These are phyloP conservation scores for Eulimnadia texana DNA, from an alignment of 1,140 invertebrate species.

Conservation along the genomic window DNA sequence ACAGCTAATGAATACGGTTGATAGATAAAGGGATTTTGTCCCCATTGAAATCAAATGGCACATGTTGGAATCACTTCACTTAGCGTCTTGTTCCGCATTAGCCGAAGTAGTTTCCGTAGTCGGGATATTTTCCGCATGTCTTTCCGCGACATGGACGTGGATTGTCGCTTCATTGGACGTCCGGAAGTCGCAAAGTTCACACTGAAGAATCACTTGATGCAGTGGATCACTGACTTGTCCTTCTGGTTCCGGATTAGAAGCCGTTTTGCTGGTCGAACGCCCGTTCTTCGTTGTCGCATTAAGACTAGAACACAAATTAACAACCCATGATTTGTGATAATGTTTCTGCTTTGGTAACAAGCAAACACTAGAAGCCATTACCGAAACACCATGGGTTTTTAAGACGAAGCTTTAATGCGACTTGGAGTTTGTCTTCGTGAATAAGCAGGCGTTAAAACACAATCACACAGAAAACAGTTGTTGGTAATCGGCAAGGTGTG, in stretches of 20 bases:
- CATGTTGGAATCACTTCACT: too few relatives aligned
- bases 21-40: too few relatives aligned
- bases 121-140: background rate
- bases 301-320: background rate
- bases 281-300: background rate
- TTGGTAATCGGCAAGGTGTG: too few relatives aligned
- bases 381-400: too few relatives aligned
- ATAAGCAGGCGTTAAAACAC: too few relatives aligned
- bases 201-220: conserved; percentile 26
- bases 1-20: too few relatives aligned
- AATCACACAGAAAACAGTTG: too few relatives aligned
- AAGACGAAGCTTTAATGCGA: too few relatives aligned
- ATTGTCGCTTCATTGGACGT: conserved; percentile 20
- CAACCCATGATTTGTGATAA: background rate
- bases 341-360: background rate
- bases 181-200: conserved; percentile 27
- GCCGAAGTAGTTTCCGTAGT: background rate
- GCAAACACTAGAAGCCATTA: background rate
- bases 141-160: conserved; percentile 1
- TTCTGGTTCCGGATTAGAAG: background rate
- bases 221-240: background rate
- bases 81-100: background rate
- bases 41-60: too few relatives aligned
- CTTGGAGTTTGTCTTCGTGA: too few relatives aligned
- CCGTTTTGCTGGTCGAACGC: background rate